Evolutionary conservation across 2,888 invertebrate genomes (phyloP), one percentile per base, ranked within the genome.

Genomic region (Anthrax anthrax): DNA sequence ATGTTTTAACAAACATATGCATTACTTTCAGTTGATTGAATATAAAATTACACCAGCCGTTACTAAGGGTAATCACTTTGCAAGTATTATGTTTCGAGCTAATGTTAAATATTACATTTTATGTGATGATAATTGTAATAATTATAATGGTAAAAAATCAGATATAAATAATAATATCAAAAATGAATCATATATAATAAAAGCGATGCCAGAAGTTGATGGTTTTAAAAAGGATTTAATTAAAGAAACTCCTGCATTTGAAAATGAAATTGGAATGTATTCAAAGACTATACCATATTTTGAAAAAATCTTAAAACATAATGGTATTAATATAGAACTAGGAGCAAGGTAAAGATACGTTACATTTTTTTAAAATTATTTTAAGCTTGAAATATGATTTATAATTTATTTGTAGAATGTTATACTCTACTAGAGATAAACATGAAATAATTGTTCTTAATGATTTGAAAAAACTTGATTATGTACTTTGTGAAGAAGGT

Each of bases 401-500:
- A 72, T 56, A 2, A 1, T 43, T 43, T n/a, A 32, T 45, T 37
- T 37, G 2, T 36, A 52, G 53, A 19, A 47, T 49, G 34, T 34
- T 53, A 1, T 51, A 49, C 39, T 37, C 39, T 23, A 27, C 50
- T 4, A 43, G 46, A 19, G 38, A 50, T 10, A 54, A 54, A 3
- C 38, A 36, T 8, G 49, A 50, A 23, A 37, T 56, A 9, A 42
- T 57, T 37, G 51, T 73, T n/a, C 52, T 74, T 37, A 70, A 74
- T 52, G 74, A 74, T 58, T 57, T 73, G 27, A 60, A 64, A 3
- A 58, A 62, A 16, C 52, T 60, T 29, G 72, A 72, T 18, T 74
- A 44, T 19, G 3, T 4, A 12, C 29, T 32, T 12, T 5, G 3
- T 32, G 9, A 12, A 12, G 6, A 12, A 3, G 29, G 13, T 32